Conservation (phyloP, 2,113 vertebrate species). For the Prionailurus viverrinus region DNA sequence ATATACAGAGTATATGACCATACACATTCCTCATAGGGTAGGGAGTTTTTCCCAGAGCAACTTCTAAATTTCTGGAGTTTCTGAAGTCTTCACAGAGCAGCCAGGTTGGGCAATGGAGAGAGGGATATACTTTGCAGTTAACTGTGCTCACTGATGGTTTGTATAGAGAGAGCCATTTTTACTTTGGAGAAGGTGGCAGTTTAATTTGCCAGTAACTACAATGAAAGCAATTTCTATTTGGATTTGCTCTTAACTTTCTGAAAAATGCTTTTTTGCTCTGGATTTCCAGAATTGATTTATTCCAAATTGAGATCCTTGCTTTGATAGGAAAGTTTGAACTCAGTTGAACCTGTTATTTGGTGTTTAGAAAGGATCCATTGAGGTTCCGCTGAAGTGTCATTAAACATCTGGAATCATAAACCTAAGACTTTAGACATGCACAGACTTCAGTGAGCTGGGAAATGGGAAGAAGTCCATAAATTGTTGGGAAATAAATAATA, state of each 20-base stretch:
- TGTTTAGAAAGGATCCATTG: constrained; percentile 70
- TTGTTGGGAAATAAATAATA: constrained; percentile 57
- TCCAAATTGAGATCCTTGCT: constrained; percentile 73
- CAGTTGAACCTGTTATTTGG: constrained; percentile 59
- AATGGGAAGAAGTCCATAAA: constrained; percentile 60
- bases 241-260: constrained; percentile 67
- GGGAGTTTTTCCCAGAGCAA: background rate
- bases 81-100: constrained; percentile 36
- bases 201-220: constrained; percentile 76
- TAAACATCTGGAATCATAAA: constrained; percentile 73
- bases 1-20: constrained; percentile 63
- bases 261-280: constrained; percentile 75
- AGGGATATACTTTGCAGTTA: background rate
- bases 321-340: constrained; percentile 75
- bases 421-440: constrained; percentile 56
- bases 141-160: constrained; percentile 21
- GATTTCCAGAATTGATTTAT: constrained; percentile 76
- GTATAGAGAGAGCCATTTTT: constrained; percentile 49
- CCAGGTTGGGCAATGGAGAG: background rate
- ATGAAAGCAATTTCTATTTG: constrained; percentile 76
- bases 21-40: constrained; percentile 52
- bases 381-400: constrained; percentile 66
- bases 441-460: constrained; percentile 64
- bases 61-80: constrained; percentile 38
- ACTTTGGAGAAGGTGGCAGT: constrained; percentile 65